Conservation (phyloP, 2,888 invertebrate species). For the Podotricha telesiphe region DNA sequence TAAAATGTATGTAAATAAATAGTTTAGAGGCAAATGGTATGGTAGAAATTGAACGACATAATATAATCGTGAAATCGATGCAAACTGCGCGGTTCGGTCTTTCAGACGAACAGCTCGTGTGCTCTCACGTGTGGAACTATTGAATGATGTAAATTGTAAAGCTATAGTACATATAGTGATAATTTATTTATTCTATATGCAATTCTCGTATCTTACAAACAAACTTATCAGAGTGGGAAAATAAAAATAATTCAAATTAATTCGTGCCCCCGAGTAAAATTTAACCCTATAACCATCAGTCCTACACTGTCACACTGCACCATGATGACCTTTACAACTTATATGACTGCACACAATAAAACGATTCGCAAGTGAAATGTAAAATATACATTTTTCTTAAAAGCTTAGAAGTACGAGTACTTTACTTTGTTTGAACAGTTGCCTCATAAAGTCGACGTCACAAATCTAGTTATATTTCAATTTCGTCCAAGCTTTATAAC, state of each 20-base stretch:
- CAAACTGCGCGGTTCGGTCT: neutral
- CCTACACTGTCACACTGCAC: too few relatives aligned
- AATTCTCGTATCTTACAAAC: too few relatives aligned
- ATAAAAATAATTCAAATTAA: too few relatives aligned
- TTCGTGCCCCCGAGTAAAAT: too few relatives aligned
- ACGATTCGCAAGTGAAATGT: too few relatives aligned
- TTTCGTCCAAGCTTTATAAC: neutral
- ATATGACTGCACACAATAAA: too few relatives aligned
- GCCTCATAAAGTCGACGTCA: constrained; percentile 11
- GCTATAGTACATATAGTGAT: too few relatives aligned
- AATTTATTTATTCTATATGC: too few relatives aligned
- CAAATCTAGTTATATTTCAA: neutral
- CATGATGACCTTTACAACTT: too few relatives aligned
- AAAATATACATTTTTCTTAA: constrained; percentile 4
- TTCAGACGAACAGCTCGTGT: neutral
- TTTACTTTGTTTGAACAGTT: constrained; percentile 5
- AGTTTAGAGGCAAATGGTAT: neutral
- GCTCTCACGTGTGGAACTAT: neutral
- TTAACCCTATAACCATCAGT: too few relatives aligned
- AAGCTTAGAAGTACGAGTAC: neutral
- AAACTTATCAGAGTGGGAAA: too few relatives aligned
- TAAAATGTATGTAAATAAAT: neutral
- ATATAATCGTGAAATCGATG: neutral
- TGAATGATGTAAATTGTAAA: neutral
- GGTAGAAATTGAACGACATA: neutral